Conservation (phyloP, 2,888 invertebrate genomes). For the Phyto melanocephala region DNA sequence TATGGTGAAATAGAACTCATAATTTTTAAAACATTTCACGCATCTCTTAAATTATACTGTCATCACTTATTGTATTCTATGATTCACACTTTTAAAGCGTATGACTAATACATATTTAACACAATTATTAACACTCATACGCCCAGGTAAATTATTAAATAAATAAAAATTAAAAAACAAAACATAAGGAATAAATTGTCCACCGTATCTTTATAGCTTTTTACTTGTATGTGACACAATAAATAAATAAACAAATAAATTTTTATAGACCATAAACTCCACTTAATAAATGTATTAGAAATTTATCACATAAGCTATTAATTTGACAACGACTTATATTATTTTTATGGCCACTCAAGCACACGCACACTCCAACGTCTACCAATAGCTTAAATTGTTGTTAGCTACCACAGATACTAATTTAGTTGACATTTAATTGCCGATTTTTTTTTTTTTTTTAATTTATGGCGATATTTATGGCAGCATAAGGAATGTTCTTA, state of each 20-base stretch:
- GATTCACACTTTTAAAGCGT: too few species aligned
- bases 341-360: conserved; percentile 54
- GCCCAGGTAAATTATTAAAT: background rate
- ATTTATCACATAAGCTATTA: conserved; percentile 59
- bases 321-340: conserved; percentile 49
- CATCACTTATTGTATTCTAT: too few species aligned
- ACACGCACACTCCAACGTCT: background rate
- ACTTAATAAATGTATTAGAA: conserved; percentile 50
- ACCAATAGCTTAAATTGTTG: conserved; percentile 12
- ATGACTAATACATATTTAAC: background rate
- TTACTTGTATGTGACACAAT: background rate
- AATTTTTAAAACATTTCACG: too few species aligned
- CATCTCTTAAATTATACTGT: too few species aligned
- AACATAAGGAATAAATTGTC: background rate
- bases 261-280: conserved; percentile 56
- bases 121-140: conserved; percentile 6
- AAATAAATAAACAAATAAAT: conserved; percentile 11
- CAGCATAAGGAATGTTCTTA: background rate
- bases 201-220: conserved; percentile 19
- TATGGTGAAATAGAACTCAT: too few species aligned
- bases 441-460: background rate
- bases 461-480: conserved; percentile 22
- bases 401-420: conserved; percentile 45
- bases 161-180: background rate
- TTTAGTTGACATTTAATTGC: conserved; percentile 62